Evolutionary conservation across 2,888 invertebrate species (phyloP), one percentile per base, ranked within the genome.

Genomic region (Acanthosoma haemorrhoidale): DNA sequence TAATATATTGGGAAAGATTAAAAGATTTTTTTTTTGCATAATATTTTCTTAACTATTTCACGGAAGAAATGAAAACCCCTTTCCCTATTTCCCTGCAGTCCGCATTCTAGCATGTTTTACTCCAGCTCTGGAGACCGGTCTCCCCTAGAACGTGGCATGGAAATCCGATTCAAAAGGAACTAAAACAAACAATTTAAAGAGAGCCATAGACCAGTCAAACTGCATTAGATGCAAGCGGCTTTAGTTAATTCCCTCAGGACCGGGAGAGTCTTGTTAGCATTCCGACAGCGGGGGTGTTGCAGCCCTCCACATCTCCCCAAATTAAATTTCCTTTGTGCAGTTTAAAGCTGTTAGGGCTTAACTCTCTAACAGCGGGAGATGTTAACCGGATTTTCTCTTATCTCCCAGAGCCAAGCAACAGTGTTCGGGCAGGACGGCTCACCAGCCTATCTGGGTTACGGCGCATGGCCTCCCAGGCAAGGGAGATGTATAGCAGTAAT

Each of bases 291-390:
- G 34, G 32, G 11, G 32, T 18, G 13, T 16, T 16, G 16, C 15
- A 2, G 4, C 43, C 21, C 43, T 6, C 32, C 4, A 21, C 61
- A 36, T 36, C 34, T 36, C 64, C 64, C 64, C 68, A 68, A 68
- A 68, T 68, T 68, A 68, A 58, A 68, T 68, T 68, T 57, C 68
- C 60, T 68, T 68, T 68, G 68, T 68, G 58, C 36, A 60, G 60
- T 68, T 68, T 68, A 68, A 68, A 68, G 68, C 68, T 59, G 57
- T 68, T 68, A 68, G 36, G 32, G 68, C 68, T 51, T 70, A 70
- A 70, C 70, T 70, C 64, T 63, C 51, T 70, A 64, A 64, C 39
- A 16, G 64, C 39, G 41, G 61, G 64, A 39, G 64, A 64, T 64
- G 64, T 64, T 64, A 64, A 64, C 64, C 36, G 64, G 64, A 64